Conservation (phyloP, 2,113 vertebrate genomes). For the Paradoxurus hermaphroditus region DNA sequence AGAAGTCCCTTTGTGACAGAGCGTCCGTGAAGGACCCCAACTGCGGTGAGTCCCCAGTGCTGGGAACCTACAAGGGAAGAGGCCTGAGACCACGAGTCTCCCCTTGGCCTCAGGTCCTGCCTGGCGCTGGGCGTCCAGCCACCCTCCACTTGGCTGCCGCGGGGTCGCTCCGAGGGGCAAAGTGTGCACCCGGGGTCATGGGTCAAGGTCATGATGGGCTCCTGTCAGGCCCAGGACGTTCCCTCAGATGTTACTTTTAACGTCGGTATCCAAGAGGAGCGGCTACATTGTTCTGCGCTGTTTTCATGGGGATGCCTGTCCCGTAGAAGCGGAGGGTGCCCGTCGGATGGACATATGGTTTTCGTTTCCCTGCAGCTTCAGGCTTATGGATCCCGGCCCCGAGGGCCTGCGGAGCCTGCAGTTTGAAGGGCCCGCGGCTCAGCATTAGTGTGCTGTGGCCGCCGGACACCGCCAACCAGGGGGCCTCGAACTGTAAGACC, state of each 20-base stretch:
- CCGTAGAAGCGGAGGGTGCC: background rate
- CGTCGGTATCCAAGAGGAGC: background rate
- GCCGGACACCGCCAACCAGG: no score
- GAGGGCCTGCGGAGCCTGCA: background rate
- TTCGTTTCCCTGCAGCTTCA: background rate
- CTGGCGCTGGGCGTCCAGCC: background rate
- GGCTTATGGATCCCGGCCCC: background rate
- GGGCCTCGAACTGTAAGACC: background rate
- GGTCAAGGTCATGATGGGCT: background rate
- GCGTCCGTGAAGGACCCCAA: background rate
- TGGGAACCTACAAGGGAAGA: no score
- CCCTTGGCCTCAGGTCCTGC: background rate
- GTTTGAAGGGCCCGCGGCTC: background rate
- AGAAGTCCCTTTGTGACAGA: background rate
- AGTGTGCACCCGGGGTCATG: background rate
- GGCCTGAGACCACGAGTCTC: background rate
- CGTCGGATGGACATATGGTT: background rate
- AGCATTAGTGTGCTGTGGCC: background rate
- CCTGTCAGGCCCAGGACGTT: background rate
- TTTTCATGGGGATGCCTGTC: background rate
- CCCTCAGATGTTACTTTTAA: background rate
- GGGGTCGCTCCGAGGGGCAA: background rate
- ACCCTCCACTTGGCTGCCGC: background rate
- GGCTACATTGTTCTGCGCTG: background rate
- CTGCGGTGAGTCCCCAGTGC: accelerated